A percentile compares a stretch with the other conserved stretches of the same genome.
These are phyloP conservation scores for Helostoma temminkii DNA, from an alignment of 2,797 vertebrate species.

Conservation along the genomic window DNA sequence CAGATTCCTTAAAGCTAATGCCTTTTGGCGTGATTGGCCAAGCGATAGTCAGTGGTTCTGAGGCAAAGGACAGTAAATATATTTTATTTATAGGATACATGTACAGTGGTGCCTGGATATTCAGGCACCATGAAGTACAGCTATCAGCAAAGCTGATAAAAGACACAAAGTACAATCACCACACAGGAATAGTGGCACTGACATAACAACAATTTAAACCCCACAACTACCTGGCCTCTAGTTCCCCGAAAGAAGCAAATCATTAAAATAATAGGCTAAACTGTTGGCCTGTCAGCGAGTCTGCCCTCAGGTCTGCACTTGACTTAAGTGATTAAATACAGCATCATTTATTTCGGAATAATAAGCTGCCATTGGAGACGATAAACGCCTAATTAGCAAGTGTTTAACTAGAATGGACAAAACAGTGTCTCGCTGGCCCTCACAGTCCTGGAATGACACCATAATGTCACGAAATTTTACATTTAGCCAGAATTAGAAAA, in stretches of 20 bases:
- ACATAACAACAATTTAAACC: conserved; percentile 36
- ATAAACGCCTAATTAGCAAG: conserved; percentile 1
- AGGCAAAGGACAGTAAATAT: conserved; percentile 32
- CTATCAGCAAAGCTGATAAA: conserved; percentile 67
- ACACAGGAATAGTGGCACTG: conserved; percentile 14
- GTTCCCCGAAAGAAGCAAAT: conserved; percentile 14
- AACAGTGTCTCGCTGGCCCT: background rate
- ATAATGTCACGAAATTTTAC: background rate
- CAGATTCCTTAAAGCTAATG: background rate
- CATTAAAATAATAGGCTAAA: conserved; percentile 20
- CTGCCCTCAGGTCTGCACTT: conserved; percentile 40
- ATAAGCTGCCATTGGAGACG: background rate
- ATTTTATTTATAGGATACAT: conserved; percentile 61
- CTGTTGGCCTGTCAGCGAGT: conserved; percentile 22
- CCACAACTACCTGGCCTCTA: conserved; percentile 7
- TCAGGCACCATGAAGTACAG: conserved; percentile 38
- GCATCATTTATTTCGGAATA: conserved; percentile 7
- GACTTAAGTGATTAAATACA: conserved; percentile 34
- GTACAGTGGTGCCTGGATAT: conserved; percentile 41
- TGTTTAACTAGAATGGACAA: background rate
- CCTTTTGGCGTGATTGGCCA: background rate
- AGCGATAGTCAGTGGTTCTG: conserved; percentile 16
- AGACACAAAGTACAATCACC: conserved; percentile 42
- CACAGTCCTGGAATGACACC: background rate
- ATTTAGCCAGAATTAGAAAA: background rate